A percentile compares a stretch with the other conserved stretches of the same genome.
phyloP scores from a whole-genome alignment of 2,888 invertebrate genomes.

The Brassicogethes aeneus region DNA sequence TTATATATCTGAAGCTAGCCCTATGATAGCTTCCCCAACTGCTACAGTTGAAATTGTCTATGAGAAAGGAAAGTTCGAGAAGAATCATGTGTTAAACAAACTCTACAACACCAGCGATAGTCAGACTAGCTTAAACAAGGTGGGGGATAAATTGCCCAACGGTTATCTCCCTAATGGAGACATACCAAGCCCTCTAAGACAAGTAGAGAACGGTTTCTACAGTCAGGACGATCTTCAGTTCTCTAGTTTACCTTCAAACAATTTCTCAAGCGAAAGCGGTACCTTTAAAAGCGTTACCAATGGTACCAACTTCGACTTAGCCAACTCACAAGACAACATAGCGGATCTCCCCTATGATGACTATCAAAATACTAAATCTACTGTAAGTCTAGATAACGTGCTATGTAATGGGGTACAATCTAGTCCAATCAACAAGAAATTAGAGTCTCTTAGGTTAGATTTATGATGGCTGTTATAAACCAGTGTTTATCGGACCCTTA shows the following conservation, averaged over 20 bases:
- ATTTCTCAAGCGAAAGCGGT: slow-evolving; percentile 13
- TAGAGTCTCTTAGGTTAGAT: too few species aligned
- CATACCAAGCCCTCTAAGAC: slow-evolving; percentile 4
- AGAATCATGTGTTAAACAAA: slow-evolving; percentile 43
- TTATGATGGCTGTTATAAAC: too few species aligned
- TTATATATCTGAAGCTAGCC: slow-evolving; percentile 37
- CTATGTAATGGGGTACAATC: too few species aligned
- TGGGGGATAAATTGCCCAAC: neutral
- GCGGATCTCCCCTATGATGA: slow-evolving; percentile 29
- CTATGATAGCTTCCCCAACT: slow-evolving; percentile 34
- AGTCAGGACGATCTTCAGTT: slow-evolving; percentile 27
- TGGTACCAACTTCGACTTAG: slow-evolving; percentile 25
- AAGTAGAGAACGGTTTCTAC: slow-evolving; percentile 18
- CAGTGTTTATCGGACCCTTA: too few species aligned
- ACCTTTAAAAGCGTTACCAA: slow-evolving; percentile 29
- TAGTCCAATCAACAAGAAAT: too few species aligned
- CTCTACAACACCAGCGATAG: slow-evolving; percentile 32
- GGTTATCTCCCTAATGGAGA: slow-evolving; percentile 3
- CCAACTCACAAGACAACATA: slow-evolving; percentile 27
- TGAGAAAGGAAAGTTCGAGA: slow-evolving; percentile 42
- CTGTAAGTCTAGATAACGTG: too few species aligned
- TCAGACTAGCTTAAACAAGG: slow-evolving; percentile 4
- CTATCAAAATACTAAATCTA: too few species aligned
- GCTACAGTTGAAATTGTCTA: slow-evolving; percentile 45
- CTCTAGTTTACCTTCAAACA: slow-evolving; percentile 25